phyloP scores from a whole-genome alignment of 2,797 vertebrate species.

The Platalea minor region DNA sequence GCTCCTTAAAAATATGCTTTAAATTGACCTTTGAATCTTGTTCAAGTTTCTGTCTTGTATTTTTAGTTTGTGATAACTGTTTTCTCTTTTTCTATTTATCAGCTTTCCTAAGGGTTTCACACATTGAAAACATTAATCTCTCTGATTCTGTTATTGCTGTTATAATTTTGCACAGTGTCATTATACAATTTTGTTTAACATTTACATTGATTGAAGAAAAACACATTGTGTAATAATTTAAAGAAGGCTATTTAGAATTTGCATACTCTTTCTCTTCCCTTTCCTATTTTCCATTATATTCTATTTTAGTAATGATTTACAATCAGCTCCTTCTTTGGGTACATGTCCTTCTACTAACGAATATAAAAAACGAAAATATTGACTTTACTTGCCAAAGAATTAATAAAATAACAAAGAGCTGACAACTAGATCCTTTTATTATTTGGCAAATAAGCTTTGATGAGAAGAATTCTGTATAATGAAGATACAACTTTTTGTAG shows the following conservation, averaged over 20 bases:
- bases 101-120: constrained; percentile 27
- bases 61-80: constrained; percentile 18
- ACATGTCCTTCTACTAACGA: neutral
- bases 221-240: neutral
- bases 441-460: neutral
- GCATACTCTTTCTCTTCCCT: neutral
- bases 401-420: neutral
- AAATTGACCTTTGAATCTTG: constrained; percentile 35
- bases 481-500: neutral
- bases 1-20: constrained; percentile 30
- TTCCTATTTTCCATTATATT: neutral
- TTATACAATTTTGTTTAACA: constrained; percentile 11
- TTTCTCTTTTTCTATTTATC: constrained; percentile 32
- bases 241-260: neutral
- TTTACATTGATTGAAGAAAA: neutral
- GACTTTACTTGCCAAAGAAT: neutral
- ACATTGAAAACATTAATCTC: constrained; percentile 14
- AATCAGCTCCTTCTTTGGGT: neutral
- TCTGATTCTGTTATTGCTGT: constrained; percentile 1
- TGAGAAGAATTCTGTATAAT: neutral
- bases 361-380: neutral
- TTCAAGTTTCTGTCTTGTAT: constrained; percentile 32
- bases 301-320: neutral
- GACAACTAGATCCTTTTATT: neutral
- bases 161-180: constrained; percentile 1